These are phyloP conservation scores for Choloepus hoffmanni DNA, from an alignment of 2,113 vertebrate species.

Conservation along the genomic window DNA sequence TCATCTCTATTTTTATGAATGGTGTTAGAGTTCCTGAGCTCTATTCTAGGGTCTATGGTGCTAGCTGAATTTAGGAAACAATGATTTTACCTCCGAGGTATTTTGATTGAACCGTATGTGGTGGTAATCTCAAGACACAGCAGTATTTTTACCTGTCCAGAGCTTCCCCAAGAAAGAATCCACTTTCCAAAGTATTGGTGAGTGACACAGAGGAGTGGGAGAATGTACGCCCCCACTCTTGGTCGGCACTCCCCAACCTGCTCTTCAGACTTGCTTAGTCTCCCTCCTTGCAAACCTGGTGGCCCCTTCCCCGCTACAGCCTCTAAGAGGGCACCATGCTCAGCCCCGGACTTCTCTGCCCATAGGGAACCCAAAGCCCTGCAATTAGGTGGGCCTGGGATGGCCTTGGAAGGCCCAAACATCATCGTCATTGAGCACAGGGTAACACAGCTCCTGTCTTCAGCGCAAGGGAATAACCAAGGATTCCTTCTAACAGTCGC, in stretches of 20 bases:
- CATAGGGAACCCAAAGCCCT: neutral
- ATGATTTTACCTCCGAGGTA: neutral
- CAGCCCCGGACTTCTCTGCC: neutral
- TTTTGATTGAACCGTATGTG: neutral
- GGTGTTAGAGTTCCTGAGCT: neutral
- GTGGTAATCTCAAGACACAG: neutral
- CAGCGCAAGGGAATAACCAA: neutral
- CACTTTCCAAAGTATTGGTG: no score
- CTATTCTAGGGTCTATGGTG: fast-evolving
- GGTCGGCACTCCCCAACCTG: neutral
- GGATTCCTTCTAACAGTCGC: neutral
- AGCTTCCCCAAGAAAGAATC: neutral
- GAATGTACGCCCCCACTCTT: neutral
- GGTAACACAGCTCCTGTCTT: neutral
- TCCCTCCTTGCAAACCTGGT: neutral
- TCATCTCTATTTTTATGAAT: neutral
- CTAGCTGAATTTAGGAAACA: neutral
- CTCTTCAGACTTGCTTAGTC: neutral
- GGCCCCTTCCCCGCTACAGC: fast-evolving
- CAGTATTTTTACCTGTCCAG: neutral
- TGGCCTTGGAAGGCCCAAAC: neutral
- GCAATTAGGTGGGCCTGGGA: neutral
- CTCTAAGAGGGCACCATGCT: neutral
- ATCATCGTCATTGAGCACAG: neutral
- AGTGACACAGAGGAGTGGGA: neutral